Base-by-base conservation (phyloP, 2,888 invertebrate species). In the Troilus luridus region DNA sequence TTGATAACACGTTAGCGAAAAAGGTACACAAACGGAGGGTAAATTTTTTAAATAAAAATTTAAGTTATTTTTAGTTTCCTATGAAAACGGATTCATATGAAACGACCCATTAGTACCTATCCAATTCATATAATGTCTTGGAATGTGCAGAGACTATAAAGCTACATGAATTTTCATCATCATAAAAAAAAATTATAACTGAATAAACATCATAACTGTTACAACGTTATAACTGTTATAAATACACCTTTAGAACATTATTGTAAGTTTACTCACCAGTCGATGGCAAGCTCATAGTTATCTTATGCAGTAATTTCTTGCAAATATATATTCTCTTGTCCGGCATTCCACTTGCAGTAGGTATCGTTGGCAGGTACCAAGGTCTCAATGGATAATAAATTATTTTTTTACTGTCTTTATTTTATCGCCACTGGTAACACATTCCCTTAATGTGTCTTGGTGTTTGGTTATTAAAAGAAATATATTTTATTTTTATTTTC, bases 231-330 rank as follows among this genome's bases (percentile, higher is more conserved):
- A 64, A 41, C 41, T 59, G 59, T 14, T 59, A 59, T 59, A 12
- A 64, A 7, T 41, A 41, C 72, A 77, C 72, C n/a, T 56, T 58
- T 7, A 85, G 58, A 56, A 58, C 56, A 0, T n/a, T n/a, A 58
- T 58, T 54, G n/a, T n/a, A n/a, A 7, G 56, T 85, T 85, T 56
- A 56, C 85, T 56, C 14, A 85, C 11, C 17, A 12, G 85, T 11
- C 72, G 56, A 85, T n/a, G 56, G 85, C 54, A 85, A 85, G 56
- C n/a, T 56, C 56, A 85, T 85, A 56, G 56, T 58, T 85, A 58
- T n/a, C 56, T 58, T 85, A 41, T 85, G 85, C 85, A 58, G 85
- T 85, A n/a, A 85, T 56, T 85, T 58, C 85, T 85, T 85, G 85
- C n/a, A 85, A 85, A 85, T 85, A 85, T 56, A 56, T 85, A 85